These are phyloP conservation scores for Melinaea marsaeus DNA, from an alignment of 2,888 invertebrate genomes.

Conservation along the genomic window DNA sequence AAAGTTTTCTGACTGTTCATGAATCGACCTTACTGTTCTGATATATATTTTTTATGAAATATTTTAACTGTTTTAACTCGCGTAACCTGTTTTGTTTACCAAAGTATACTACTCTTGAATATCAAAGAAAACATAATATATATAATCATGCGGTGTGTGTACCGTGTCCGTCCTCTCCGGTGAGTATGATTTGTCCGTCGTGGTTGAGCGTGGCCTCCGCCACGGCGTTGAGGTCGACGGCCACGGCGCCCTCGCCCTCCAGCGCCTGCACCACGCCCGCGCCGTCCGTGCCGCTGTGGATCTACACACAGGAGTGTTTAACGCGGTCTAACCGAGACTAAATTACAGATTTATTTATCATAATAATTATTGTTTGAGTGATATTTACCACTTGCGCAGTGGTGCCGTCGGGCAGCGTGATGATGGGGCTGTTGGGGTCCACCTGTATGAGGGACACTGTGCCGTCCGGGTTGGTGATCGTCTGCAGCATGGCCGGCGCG, in stretches of 20 bases:
- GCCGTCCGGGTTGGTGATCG: constrained; percentile 97
- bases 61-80: no score
- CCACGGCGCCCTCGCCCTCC: constrained; percentile 86
- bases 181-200: constrained; percentile 96
- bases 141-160: background rate
- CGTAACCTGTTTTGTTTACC: no score
- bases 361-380: constrained; percentile 14
- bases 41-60: no score
- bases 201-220: constrained; percentile 94
- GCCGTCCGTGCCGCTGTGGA: constrained; percentile 82
- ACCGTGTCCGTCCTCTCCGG: constrained; percentile 96
- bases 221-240: constrained; percentile 91
- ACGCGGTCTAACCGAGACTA: background rate
- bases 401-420: constrained; percentile 96
- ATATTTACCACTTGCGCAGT: constrained; percentile 88
- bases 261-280: constrained; percentile 85
- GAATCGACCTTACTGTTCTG: no score
- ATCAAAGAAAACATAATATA: no score
- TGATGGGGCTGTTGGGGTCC: constrained; percentile 95
- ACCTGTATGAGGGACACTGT: constrained; percentile 97
- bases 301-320: constrained; percentile 49
- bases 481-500: constrained; percentile 94
- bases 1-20: no score
- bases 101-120: no score
- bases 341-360: background rate